These are phyloP conservation scores for Mormyrus lacerda DNA, from an alignment of 2,113 vertebrate genomes.

Conservation along the genomic window DNA sequence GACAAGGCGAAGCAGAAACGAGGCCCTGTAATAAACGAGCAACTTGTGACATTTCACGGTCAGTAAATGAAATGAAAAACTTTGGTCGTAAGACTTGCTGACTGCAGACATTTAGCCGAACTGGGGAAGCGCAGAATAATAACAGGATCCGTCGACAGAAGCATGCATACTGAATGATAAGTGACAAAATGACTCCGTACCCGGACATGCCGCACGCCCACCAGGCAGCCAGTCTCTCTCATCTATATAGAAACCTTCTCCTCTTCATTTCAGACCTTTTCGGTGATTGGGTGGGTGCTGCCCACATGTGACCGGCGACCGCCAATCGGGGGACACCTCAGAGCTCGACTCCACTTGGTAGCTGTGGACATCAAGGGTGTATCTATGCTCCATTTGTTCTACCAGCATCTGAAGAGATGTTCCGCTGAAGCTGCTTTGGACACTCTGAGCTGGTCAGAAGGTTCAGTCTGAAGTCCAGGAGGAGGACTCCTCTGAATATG, in stretches of 20 bases:
- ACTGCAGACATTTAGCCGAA: neutral
- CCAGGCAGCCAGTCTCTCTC: neutral
- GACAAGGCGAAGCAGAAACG: neutral
- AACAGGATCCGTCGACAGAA: neutral
- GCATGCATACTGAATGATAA: neutral
- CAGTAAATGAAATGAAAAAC: conserved; percentile 16
- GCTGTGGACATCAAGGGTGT: neutral
- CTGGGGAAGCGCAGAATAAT: neutral
- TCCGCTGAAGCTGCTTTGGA: neutral
- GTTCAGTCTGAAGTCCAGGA: neutral
- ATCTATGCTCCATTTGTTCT: neutral
- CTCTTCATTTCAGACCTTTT: neutral
- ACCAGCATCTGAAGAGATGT: neutral
- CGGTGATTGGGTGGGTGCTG: neutral
- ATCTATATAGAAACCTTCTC: neutral
- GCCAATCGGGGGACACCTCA: neutral
- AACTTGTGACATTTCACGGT: conserved; percentile 17
- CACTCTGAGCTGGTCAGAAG: neutral
- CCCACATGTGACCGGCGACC: neutral
- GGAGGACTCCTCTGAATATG: neutral
- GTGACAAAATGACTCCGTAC: neutral
- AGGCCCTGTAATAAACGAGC: conserved; percentile 21
- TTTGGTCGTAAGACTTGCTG: neutral
- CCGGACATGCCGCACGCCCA: neutral
- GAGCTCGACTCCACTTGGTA: neutral